Evolutionary conservation across 2,797 vertebrate genomes (phyloP).

Genomic region (Coregonus suidteri): DNA sequence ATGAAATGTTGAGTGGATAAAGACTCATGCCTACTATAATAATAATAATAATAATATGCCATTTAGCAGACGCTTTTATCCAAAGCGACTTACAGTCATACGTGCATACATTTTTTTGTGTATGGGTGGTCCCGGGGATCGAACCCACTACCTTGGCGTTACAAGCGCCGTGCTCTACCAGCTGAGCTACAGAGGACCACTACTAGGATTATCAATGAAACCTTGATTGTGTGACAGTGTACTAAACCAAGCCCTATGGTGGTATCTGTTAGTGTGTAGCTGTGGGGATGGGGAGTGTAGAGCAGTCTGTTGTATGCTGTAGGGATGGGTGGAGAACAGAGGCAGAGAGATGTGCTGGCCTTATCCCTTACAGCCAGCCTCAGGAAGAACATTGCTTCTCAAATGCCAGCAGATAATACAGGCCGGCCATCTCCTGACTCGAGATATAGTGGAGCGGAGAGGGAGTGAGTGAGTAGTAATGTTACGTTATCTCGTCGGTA

Average conservation of each 20-base stretch:
- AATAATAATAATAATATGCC: too few species aligned
- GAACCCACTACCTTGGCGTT: too few species aligned
- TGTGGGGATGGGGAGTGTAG: background rate
- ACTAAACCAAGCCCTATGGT: background rate
- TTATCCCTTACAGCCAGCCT: slow-evolving; percentile 14
- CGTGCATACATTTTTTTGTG: too few species aligned
- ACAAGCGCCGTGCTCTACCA: too few species aligned
- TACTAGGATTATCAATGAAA: background rate
- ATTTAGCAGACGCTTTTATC: too few species aligned
- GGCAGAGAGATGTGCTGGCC: slow-evolving; percentile 17
- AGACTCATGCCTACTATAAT: too few species aligned
- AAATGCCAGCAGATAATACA: slow-evolving; percentile 44
- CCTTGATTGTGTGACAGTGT: slow-evolving; percentile 1
- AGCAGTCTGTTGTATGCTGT: slow-evolving; percentile 29
- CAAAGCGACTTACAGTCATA: too few species aligned
- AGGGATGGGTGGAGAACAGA: slow-evolving; percentile 31
- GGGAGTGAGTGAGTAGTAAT: slow-evolving; percentile 14
- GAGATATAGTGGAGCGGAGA: background rate
- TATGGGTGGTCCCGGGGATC: too few species aligned
- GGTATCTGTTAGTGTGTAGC: background rate
- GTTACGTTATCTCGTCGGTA: slow-evolving; percentile 10
- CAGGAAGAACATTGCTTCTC: slow-evolving; percentile 42
- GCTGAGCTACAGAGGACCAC: too few species aligned
- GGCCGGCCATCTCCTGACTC: background rate
- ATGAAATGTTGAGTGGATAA: too few species aligned